These are phyloP conservation scores for Apodemus agrarius DNA, from an alignment of 2,797 vertebrate genomes.

Conservation along the genomic window DNA sequence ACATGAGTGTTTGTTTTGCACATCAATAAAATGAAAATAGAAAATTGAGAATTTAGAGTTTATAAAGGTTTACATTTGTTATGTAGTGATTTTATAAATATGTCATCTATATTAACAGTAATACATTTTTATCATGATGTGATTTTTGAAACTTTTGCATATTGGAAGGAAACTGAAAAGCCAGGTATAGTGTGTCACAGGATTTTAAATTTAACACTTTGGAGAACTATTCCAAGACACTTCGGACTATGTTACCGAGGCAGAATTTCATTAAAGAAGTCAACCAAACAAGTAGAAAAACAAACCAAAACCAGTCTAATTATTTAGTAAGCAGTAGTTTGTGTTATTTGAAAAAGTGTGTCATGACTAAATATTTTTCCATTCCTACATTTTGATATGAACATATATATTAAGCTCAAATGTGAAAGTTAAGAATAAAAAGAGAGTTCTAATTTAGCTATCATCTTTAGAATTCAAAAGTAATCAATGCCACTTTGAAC, in stretches of 20 bases:
- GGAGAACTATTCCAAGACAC: neutral
- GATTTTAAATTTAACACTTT: neutral
- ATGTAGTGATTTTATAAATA: neutral
- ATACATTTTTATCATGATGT: neutral
- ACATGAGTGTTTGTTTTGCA: neutral
- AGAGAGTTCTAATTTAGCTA: conserved; percentile 72
- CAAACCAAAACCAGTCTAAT: neutral
- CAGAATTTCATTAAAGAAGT: neutral
- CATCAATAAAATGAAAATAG: conserved; percentile 21
- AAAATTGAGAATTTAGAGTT: neutral
- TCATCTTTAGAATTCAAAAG: conserved; percentile 66
- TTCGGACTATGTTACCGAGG: neutral
- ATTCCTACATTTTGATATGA: conserved; percentile 31
- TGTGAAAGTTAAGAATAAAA: conserved; percentile 62
- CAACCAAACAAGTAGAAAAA: neutral
- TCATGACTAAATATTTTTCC: conserved; percentile 50
- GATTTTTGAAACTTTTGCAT: neutral
- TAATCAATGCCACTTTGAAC: conserved; percentile 12
- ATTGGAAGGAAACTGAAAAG: neutral
- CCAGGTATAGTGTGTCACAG: neutral
- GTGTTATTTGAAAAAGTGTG: conserved; percentile 55
- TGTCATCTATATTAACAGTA: neutral
- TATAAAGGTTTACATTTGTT: neutral
- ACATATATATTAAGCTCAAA: conserved; percentile 55
- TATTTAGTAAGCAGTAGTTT: conserved; percentile 12